These are phyloP conservation scores for Halyomorpha halys DNA, from an alignment of 1,140 invertebrate species.

Conservation along the genomic window DNA sequence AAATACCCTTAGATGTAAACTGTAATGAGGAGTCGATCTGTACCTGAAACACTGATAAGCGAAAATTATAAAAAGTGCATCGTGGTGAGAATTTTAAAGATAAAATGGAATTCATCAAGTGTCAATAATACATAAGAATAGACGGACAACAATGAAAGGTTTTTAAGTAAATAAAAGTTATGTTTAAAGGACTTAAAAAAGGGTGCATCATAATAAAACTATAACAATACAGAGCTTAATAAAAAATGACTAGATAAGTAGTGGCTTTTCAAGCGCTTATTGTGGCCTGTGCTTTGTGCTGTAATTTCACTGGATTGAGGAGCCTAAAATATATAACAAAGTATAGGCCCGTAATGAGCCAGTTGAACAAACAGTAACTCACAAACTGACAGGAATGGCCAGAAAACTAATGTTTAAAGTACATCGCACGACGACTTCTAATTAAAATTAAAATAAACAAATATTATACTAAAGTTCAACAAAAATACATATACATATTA, in stretches of 20 bases:
- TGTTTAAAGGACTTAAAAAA: neutral
- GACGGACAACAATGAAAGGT: neutral
- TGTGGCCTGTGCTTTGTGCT: neutral
- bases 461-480: neutral
- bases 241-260: slow-evolving; percentile 14
- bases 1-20: neutral
- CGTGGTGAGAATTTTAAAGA: neutral
- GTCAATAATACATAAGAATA: neutral
- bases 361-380: neutral
- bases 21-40: no score
- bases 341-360: no score
- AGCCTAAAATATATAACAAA: no score
- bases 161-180: neutral
- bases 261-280: slow-evolving; percentile 10
- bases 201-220: neutral
- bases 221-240: slow-evolving; percentile 14
- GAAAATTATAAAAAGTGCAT: neutral
- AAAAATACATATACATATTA: neutral
- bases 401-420: slow-evolving; percentile 1
- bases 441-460: neutral
- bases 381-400: slow-evolving; percentile 2
- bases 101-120: neutral
- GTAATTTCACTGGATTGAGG: neutral
- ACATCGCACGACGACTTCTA: neutral
- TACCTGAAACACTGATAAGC: no score